Percentiles rank a stretch among this genome's conserved stretches.
Conservation (phyloP, 2,797 vertebrate genomes). For the Buphagus erythrorhynchus region DNA sequence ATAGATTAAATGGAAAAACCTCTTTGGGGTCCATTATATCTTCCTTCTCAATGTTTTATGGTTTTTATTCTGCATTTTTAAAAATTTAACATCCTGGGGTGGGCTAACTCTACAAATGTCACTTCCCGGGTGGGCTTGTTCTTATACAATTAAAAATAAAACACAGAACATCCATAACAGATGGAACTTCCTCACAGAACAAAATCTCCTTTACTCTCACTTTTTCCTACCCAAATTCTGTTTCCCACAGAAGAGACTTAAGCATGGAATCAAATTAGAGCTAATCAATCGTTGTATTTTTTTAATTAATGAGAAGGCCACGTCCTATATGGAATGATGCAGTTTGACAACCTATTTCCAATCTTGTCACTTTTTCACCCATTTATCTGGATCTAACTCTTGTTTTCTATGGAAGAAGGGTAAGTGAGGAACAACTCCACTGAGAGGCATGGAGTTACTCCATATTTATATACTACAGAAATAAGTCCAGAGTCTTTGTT, state of each 20-base stretch:
- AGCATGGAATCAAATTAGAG: slow-evolving; percentile 11
- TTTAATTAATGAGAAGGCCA: slow-evolving; percentile 38
- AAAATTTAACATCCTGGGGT: neutral
- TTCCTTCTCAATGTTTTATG: neutral
- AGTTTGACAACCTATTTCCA: slow-evolving; percentile 25
- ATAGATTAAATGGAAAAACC: neutral
- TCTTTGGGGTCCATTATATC: neutral
- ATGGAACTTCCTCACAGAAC: neutral
- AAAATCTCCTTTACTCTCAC: neutral
- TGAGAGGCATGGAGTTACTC: neutral
- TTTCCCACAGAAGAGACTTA: slow-evolving; percentile 16
- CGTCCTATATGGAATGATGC: neutral
- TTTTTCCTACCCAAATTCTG: neutral
- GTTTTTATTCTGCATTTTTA: neutral
- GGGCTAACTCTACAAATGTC: neutral
- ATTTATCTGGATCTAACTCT: neutral
- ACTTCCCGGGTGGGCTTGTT: neutral
- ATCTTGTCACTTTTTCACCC: slow-evolving; percentile 13
- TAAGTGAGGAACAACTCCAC: neutral
- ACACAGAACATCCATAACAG: neutral
- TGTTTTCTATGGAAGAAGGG: neutral
- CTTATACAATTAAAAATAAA: slow-evolving; percentile 6
- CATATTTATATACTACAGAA: neutral
- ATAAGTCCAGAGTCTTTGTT: neutral
- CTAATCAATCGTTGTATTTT: slow-evolving; percentile 28